Base-by-base conservation (phyloP, 2,113 vertebrate species). In the Paraplagusia blochii region DNA sequence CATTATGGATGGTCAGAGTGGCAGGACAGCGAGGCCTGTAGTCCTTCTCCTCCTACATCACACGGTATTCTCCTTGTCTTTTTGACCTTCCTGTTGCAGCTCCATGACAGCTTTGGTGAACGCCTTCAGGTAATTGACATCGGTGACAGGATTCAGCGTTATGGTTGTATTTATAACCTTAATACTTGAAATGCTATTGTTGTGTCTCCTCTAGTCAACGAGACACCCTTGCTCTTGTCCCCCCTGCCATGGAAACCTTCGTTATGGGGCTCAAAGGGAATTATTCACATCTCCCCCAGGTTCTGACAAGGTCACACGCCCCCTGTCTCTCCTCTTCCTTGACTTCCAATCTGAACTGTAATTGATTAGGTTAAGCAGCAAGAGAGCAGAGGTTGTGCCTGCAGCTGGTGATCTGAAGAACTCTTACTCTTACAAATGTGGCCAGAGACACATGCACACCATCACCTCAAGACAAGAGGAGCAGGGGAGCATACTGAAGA, bases 361-460 rank as follows among this genome's bases (percentile, higher is more conserved):
- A 91, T 90, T 91, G 88, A 91, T 89, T 87, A 75, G 90, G 88
- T 89, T 90, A 89, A 90, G 84, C 83, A 89, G 88, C 70, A 15
- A 81, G 80, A 69, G 81, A 84, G 69, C 73, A 81, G 89, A 88
- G 90, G 86, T 89, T 86, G 73, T 5, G 79, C 69, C 74, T 83
- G 77, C 74, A 80, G 85, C 57, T 33, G 56, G 55, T 68, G 77
- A 85, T 79, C 74, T 67, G 63, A 63, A 74, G 71, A 52, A 10
- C 65, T 69, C 72, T n/a, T 29, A 29, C 22, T 29, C 66, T 81
- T 57, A 65, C 56, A 66, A 54, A 61, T 70, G 22, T 76, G 72
- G 72, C 60, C 68, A 44, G 58, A 43, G 80, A 81, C 80, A 77
- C 81, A 79, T 74, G 82, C 81, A 83, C 63, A 87, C 76, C 78